Conservation (phyloP, 2,888 invertebrate species). For the Agrotis puta region DNA sequence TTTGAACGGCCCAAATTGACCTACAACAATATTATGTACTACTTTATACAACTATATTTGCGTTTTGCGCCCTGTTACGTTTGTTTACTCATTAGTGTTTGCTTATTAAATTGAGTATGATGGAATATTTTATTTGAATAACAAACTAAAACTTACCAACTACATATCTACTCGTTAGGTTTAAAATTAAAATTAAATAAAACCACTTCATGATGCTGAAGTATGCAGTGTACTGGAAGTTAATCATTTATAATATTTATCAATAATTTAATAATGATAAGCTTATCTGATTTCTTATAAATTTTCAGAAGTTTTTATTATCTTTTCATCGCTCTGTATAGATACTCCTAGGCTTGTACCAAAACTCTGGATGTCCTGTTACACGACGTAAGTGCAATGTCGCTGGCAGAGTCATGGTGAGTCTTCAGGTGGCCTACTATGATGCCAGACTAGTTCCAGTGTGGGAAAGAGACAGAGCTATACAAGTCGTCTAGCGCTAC, state of each 20-base stretch:
- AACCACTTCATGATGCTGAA: constrained; percentile 62
- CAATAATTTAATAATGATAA: constrained; percentile 52
- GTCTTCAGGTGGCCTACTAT: no score
- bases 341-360: not conserved
- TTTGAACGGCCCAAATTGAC: constrained; percentile 91
- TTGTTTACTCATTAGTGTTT: constrained; percentile 1
- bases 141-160: constrained; percentile 58
- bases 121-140: not conserved
- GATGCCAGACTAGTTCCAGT: no score
- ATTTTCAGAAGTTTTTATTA: constrained; percentile 12
- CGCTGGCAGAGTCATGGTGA: not conserved
- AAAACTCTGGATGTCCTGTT: not conserved
- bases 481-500: no score
- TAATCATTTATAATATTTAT: constrained; percentile 23
- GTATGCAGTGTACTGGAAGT: constrained; percentile 53
- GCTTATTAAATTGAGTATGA: constrained; percentile 2
- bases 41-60: constrained; percentile 27
- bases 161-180: constrained; percentile 62
- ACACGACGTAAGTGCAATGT: not conserved
- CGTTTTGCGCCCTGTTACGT: constrained; percentile 11
- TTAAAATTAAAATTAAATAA: constrained; percentile 62
- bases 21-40: constrained; percentile 65
- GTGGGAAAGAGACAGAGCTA: no score
- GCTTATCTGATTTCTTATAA: constrained; percentile 52
- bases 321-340: constrained; percentile 19